Evolutionary conservation across 1,140 invertebrate genomes (phyloP).

Genomic region (Cherax quadricarinatus): DNA sequence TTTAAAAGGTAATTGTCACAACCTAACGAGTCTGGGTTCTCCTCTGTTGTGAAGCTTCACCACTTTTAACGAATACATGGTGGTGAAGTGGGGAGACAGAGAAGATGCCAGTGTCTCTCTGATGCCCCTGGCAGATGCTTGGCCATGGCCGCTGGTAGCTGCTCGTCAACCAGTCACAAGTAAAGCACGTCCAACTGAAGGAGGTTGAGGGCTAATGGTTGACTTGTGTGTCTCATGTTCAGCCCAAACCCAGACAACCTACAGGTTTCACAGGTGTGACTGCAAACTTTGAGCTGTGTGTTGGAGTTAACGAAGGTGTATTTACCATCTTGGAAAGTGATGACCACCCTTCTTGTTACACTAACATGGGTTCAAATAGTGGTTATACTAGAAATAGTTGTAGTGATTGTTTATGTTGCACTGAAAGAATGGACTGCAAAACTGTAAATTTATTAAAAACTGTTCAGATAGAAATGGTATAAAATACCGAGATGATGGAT

Average conservation of each 20-base stretch:
- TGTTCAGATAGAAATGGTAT: too few relatives aligned
- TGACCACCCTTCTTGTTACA: slow-evolving; percentile 4
- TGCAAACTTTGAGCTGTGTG: slow-evolving; percentile 10
- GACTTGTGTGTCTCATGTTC: slow-evolving; percentile 51
- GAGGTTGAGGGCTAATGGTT: slow-evolving; percentile 53
- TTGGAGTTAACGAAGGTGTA: slow-evolving; percentile 35
- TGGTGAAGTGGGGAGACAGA: not conserved
- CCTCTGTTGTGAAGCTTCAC: not conserved
- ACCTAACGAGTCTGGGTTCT: not conserved
- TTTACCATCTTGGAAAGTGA: not conserved
- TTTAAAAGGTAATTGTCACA: not conserved
- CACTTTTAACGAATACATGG: not conserved
- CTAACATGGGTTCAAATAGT: slow-evolving; percentile 12
- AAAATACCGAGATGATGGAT: too few relatives aligned
- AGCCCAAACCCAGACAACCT: slow-evolving; percentile 47
- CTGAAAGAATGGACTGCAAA: not conserved
- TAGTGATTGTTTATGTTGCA: slow-evolving; percentile 10
- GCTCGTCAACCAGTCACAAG: slow-evolving; percentile 46
- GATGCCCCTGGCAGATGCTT: not conserved
- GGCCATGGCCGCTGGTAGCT: slow-evolving; percentile 47
- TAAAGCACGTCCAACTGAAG: slow-evolving; percentile 58
- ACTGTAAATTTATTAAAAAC: not conserved
- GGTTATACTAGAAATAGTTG: not conserved
- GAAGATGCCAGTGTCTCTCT: not conserved
- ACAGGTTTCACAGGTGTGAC: slow-evolving; percentile 16